Conservation (phyloP, 1,140 invertebrate species). For the Linepithema humile region DNA sequence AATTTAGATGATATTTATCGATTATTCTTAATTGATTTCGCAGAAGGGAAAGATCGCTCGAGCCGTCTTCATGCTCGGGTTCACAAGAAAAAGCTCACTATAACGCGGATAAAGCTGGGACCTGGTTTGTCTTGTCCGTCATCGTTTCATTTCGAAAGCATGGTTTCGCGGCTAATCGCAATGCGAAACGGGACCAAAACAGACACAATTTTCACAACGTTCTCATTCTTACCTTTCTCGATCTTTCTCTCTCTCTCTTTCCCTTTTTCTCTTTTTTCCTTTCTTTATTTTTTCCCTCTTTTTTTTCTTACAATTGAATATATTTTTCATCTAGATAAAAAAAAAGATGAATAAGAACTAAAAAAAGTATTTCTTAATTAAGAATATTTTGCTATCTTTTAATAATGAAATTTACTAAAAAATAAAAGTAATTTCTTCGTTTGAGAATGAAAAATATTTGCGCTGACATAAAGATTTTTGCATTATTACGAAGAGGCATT, state of each 20-base stretch:
- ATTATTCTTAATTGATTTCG: not conserved
- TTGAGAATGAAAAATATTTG: not conserved
- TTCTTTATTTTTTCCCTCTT: not conserved
- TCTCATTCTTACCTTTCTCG: constrained; percentile 42
- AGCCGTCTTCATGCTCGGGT: constrained; percentile 38
- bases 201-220: constrained; percentile 65
- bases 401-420: not conserved
- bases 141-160: constrained; percentile 77
- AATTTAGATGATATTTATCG: constrained; percentile 10
- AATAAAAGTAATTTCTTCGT: not conserved
- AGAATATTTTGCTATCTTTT: not conserved
- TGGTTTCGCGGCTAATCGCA: constrained; percentile 77
- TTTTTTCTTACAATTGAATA: not conserved
- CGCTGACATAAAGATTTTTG: not conserved
- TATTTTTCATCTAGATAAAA: constrained; percentile 24
- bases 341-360: constrained; percentile 1
- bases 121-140: constrained; percentile 78
- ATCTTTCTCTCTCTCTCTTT: constrained; percentile 26
- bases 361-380: not conserved
- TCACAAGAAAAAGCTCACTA: constrained; percentile 56
- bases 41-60: not conserved
- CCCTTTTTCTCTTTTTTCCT: not conserved
- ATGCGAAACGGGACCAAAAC: constrained; percentile 84
- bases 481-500: not conserved
- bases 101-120: constrained; percentile 71